These are phyloP conservation scores for Zaprionus ghesquierei DNA, from an alignment of 1,140 invertebrate genomes.

Conservation along the genomic window DNA sequence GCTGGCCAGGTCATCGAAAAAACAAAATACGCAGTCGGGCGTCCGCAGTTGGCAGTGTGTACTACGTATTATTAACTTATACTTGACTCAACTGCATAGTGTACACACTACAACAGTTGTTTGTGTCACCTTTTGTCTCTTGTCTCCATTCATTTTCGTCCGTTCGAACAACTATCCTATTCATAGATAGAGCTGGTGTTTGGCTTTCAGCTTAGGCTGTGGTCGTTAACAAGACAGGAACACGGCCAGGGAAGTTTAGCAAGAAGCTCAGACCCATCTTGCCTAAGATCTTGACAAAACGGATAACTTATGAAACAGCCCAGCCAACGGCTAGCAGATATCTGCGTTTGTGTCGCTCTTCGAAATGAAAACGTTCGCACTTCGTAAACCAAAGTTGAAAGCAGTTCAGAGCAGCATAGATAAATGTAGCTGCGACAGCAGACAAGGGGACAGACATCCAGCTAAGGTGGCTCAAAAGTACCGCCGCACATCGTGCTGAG, in stretches of 20 bases:
- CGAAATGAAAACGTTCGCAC: conserved; percentile 4
- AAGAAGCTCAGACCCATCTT: neutral
- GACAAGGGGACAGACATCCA: neutral
- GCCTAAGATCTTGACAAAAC: neutral
- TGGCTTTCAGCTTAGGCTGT: neutral
- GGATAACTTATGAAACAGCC: neutral
- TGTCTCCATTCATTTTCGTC: neutral
- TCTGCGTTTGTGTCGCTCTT: neutral
- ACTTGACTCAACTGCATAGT: neutral
- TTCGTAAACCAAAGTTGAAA: conserved; percentile 12
- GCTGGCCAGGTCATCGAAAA: neutral
- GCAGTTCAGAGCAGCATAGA: conserved; percentile 2
- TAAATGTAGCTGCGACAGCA: neutral
- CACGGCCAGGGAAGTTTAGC: neutral
- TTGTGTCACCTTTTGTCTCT: neutral
- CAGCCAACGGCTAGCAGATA: neutral
- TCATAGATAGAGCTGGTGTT: conserved; percentile 10
- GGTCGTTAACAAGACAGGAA: neutral
- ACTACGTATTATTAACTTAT: neutral
- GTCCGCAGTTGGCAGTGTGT: neutral
- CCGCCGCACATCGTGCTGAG: conserved; percentile 1
- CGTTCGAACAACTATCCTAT: neutral
- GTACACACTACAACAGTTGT: neutral
- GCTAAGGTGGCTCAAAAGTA: neutral
- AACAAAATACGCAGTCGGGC: neutral